Evolutionary conservation across 2,113 vertebrate genomes (phyloP).

Genomic region (Menura novaehollandiae): DNA sequence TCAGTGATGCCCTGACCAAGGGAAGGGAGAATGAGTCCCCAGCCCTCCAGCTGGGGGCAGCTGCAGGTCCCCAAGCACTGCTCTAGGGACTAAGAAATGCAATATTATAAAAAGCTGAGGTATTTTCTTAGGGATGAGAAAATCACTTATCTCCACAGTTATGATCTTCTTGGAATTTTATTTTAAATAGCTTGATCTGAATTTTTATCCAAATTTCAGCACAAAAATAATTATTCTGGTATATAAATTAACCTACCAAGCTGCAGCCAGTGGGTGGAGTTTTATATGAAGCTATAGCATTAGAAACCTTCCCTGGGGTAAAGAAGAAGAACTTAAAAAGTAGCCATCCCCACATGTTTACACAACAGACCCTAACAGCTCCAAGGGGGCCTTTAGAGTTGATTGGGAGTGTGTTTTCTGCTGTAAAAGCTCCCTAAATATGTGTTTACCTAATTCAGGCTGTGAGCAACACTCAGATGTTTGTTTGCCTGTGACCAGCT

Average conservation of each 20-base stretch:
- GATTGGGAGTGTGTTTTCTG: conserved; percentile 59
- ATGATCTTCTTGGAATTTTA: neutral
- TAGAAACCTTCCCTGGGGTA: conserved; percentile 46
- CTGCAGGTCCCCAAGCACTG: neutral
- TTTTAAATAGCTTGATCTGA: neutral
- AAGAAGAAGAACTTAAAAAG: conserved; percentile 45
- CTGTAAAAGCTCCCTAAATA: conserved; percentile 68
- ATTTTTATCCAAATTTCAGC: conserved; percentile 7
- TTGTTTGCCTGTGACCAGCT: neutral
- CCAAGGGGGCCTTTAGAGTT: conserved; percentile 51
- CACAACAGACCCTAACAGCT: conserved; percentile 58
- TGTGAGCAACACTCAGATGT: neutral
- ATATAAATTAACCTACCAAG: conserved; percentile 37
- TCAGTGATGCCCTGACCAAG: neutral
- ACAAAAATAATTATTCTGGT: neutral
- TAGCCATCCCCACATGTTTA: conserved; percentile 42
- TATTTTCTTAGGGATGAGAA: neutral
- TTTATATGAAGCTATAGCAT: neutral
- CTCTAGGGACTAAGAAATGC: neutral
- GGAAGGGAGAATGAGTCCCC: neutral
- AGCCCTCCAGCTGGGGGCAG: neutral
- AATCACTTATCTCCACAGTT: neutral
- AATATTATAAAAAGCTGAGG: neutral
- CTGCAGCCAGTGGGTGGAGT: neutral
- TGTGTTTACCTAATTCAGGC: conserved; percentile 55